Conservation (phyloP, 2,888 invertebrate species). For the Eugnorisma glareosa region DNA sequence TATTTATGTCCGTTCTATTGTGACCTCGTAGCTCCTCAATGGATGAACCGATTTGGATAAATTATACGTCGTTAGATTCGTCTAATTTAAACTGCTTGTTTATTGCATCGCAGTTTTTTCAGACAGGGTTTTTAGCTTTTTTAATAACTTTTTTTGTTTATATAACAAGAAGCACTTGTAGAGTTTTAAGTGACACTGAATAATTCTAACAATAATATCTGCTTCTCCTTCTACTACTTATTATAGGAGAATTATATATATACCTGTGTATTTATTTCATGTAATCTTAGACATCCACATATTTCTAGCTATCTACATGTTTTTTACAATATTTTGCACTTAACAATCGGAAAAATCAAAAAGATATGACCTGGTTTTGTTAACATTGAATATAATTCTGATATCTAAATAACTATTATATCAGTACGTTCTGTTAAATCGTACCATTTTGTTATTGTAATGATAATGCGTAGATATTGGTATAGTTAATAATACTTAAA, state of each 20-base stretch:
- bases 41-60: not conserved
- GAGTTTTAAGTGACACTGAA: not conserved
- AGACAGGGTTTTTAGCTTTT: no score
- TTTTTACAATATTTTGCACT: conserved; percentile 61
- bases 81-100: not conserved
- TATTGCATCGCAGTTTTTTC: not conserved
- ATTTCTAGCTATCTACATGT: conserved; percentile 39
- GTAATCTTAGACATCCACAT: conserved; percentile 45
- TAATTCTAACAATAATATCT: not conserved
- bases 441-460: conserved; percentile 30
- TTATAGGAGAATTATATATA: conserved; percentile 6
- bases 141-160: not conserved
- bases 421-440: conserved; percentile 48
- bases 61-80: not conserved
- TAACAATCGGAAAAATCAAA: conserved; percentile 54
- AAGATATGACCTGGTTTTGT: conserved; percentile 45
- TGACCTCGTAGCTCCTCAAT: not conserved
- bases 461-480: conserved; percentile 19
- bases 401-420: conserved; percentile 41
- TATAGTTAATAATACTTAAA: conserved; percentile 24
- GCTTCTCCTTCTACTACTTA: conserved; percentile 9
- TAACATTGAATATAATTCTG: conserved; percentile 47
- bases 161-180: not conserved
- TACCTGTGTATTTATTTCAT: conserved; percentile 20
- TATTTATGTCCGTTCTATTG: not conserved